Evolutionary conservation across 2,797 vertebrate genomes (phyloP), one percentile per base, ranked within the genome.

Genomic region (Cuniculus paca): DNA sequence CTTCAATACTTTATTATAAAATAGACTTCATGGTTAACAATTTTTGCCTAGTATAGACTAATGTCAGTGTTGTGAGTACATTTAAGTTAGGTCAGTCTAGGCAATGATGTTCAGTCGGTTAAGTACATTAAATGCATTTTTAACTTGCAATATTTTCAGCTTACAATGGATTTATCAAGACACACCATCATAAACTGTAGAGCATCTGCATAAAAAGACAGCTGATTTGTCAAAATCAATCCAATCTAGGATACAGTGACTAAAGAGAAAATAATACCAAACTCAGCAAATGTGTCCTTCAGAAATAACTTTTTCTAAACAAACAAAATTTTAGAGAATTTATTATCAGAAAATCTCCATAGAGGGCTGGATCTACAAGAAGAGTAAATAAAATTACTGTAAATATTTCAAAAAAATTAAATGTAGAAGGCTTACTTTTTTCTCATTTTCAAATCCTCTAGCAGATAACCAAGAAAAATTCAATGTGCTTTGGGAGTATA

Each of bases 351-450:
- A 75, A 39, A 82, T 3, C 39, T 60, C 4, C 4, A 85, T 52
- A 82, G 24, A 91, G 20, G 84, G 1, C 39, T 39, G 12, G 6
- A 81, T 92, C 8, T 83, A 60, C 42, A 70, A 11, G n/a, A 90
- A 95, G 68, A n/a, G 16, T 34, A 39, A 16, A 70, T 20, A 61
- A 80, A 61, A 50, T 90, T 36, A 77, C 13, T 88, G 16, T 70
- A 96, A 74, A 52, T 78, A 82, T 90, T 92, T 93, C 48, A 89
- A 91, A 94, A 42, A 28, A 58, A 1, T 7, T 83, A 75, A 91
- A 60, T 58, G 45, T 17, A n/a, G 80, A 93, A 82, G 0, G n/a
- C 2, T 9, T 24, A 4, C n/a, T 70, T 74, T 78, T 78, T 61
- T 50, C 56, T 80, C 65, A 80, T 52, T 90, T 94, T 79, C 45